Conservation (phyloP, 1,140 invertebrate species). For the Phymastichus coffea region DNA sequence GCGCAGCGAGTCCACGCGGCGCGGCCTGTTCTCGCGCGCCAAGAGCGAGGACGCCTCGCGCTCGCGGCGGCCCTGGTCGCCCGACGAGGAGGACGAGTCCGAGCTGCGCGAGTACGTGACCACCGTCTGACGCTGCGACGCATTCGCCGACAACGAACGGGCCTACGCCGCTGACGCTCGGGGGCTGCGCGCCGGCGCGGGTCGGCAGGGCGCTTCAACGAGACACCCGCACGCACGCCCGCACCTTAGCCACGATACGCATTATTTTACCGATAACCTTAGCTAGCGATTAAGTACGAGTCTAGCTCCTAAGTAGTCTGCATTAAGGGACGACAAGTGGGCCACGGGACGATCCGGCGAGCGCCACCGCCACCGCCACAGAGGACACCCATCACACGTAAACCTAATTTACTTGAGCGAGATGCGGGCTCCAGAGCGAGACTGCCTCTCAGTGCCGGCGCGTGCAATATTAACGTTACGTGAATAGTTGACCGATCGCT, state of each 20-base stretch:
- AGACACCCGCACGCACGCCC: no score
- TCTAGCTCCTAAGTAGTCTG: conserved; percentile 10
- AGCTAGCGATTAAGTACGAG: conserved; percentile 13
- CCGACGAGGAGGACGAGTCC: conserved; percentile 17
- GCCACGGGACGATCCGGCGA: no score
- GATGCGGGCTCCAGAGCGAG: background rate
- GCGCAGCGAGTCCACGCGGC: conserved; percentile 31
- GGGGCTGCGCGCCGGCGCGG: no score
- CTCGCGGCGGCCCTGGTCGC: conserved; percentile 44
- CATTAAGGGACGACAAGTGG: no score
- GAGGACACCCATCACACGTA: no score
- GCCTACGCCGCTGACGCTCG: no score
- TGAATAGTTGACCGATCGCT: conserved; percentile 3
- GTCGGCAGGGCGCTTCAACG: conserved; percentile 8
- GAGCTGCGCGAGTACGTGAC: conserved; percentile 54
- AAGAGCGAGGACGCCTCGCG: conserved; percentile 49
- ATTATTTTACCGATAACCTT: conserved; percentile 10
- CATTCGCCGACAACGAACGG: background rate
- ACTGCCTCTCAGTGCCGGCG: conserved; percentile 16
- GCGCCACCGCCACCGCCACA: no score
- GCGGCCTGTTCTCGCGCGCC: conserved; percentile 38
- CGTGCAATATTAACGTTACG: conserved; percentile 28
- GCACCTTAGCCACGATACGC: no score
- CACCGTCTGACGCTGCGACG: conserved; percentile 42
- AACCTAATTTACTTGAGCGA: conserved; percentile 15